These are phyloP conservation scores for Halcyon senegalensis DNA, from an alignment of 2,113 vertebrate genomes.

Conservation along the genomic window DNA sequence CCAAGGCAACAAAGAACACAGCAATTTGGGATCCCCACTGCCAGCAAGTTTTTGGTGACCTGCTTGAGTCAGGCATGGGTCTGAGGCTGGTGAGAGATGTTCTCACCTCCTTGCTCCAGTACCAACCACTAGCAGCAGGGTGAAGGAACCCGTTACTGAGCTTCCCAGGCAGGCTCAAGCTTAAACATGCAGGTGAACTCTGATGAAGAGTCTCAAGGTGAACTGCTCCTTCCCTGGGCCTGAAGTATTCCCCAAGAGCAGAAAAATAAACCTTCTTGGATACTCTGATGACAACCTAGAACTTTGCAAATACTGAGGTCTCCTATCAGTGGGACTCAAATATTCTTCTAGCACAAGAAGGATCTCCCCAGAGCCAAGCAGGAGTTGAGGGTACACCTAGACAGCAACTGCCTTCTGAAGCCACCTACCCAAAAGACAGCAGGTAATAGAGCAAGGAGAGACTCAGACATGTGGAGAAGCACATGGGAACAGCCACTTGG, in stretches of 20 bases:
- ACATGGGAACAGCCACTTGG: not conserved
- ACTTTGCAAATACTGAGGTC: not conserved
- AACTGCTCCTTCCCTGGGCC: not conserved
- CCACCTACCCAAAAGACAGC: not conserved
- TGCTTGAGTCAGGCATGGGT: not conserved
- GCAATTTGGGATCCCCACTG: not conserved
- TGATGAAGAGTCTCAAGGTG: not conserved
- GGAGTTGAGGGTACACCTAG: not conserved
- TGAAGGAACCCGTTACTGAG: not conserved
- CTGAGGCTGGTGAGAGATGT: not conserved
- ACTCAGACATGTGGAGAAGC: fast-evolving
- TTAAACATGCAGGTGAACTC: not conserved
- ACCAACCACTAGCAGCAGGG: not conserved
- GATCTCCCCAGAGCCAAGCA: not conserved
- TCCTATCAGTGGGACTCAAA: not conserved
- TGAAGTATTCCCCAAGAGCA: not conserved
- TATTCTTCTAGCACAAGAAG: not conserved
- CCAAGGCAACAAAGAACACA: not conserved
- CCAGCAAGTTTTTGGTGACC: not conserved
- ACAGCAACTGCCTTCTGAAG: not conserved
- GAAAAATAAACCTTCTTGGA: not conserved
- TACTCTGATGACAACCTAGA: not conserved
- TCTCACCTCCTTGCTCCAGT: not conserved
- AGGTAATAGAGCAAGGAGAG: not conserved
- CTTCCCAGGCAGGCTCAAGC: not conserved